These are phyloP conservation scores for Ciona savignyi DNA, from an alignment of 23 tunicate genomes.

Conservation along the genomic window DNA sequence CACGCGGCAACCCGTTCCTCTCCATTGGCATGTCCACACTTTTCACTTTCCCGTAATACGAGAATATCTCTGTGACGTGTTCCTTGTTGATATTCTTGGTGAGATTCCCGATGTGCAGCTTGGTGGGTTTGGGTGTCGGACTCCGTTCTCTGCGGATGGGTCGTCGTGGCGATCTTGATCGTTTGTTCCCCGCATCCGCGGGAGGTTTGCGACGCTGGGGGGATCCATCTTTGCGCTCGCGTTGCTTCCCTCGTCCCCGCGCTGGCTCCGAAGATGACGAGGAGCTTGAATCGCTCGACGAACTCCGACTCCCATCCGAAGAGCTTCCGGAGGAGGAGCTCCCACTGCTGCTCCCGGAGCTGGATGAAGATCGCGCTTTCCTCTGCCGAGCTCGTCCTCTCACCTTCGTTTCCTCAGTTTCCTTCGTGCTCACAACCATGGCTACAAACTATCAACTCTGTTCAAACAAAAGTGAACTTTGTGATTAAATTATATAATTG, in stretches of 20 bases:
- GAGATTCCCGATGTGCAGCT: slow-evolving; percentile 68
- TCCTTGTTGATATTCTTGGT: slow-evolving; percentile 87
- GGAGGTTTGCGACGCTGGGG: slow-evolving; percentile 20
- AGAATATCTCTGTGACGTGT: slow-evolving; percentile 82
- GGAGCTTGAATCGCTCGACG: slow-evolving; percentile 43
- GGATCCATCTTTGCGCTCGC: slow-evolving; percentile 49
- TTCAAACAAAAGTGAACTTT: too few species aligned
- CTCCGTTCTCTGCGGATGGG: slow-evolving; percentile 48
- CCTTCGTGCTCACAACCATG: slow-evolving; percentile 7
- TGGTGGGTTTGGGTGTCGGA: slow-evolving; percentile 83
- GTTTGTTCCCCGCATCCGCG: slow-evolving; percentile 20
- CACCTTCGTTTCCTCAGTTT: slow-evolving; percentile 4
- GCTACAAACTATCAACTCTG: not conserved
- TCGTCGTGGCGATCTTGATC: slow-evolving; percentile 78
- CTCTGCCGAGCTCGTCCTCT: slow-evolving; percentile 37
- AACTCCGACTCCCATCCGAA: slow-evolving; percentile 36
- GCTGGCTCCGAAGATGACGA: slow-evolving; percentile 48
- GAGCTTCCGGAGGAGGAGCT: slow-evolving; percentile 54
- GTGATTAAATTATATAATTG: too few species aligned
- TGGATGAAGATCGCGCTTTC: slow-evolving; percentile 33
- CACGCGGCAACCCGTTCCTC: slow-evolving; percentile 46
- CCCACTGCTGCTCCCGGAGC: slow-evolving; percentile 59
- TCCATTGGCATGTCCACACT: slow-evolving; percentile 77
- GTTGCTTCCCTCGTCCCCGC: slow-evolving; percentile 34
- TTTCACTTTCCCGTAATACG: slow-evolving; percentile 81